Conservation (phyloP, 2,888 invertebrate species). For the Ochropacha duplaris region DNA sequence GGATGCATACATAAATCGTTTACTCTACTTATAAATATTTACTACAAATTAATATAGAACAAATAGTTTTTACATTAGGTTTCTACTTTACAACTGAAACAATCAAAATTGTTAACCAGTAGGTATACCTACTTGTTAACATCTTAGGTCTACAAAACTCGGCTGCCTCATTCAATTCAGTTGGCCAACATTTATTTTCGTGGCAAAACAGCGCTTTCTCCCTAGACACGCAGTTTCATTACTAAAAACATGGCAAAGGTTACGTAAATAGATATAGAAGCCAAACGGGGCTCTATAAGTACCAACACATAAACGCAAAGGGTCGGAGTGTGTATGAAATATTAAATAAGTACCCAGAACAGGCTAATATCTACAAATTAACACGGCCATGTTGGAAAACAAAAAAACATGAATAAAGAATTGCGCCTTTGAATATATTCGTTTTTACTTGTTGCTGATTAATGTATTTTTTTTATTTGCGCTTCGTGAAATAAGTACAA, state of each 20-base stretch:
- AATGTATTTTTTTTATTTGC: no score
- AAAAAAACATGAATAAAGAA: not conserved
- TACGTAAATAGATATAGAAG: slow-evolving; percentile 32
- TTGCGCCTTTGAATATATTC: not conserved
- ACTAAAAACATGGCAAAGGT: slow-evolving; percentile 29
- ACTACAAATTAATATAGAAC: no score
- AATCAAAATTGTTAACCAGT: not conserved
- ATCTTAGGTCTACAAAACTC: not conserved
- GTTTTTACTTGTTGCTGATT: not conserved
- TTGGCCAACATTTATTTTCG: not conserved
- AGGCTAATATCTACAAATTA: not conserved
- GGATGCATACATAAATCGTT: no score
- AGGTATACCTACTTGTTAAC: not conserved
- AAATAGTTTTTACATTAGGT: no score
- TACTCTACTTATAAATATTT: no score
- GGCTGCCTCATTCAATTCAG: not conserved
- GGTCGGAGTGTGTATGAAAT: slow-evolving; percentile 28
- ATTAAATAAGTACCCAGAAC: slow-evolving; percentile 26
- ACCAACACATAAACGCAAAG: slow-evolving; percentile 10
- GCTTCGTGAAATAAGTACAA: no score
- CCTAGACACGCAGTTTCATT: slow-evolving; percentile 24
- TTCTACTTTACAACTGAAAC: no score
- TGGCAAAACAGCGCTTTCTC: slow-evolving; percentile 7
- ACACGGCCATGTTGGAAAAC: not conserved
- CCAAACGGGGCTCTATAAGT: slow-evolving; percentile 13